Conservation (phyloP, 1,140 invertebrate genomes). For the Protaetia brevitarsis region DNA sequence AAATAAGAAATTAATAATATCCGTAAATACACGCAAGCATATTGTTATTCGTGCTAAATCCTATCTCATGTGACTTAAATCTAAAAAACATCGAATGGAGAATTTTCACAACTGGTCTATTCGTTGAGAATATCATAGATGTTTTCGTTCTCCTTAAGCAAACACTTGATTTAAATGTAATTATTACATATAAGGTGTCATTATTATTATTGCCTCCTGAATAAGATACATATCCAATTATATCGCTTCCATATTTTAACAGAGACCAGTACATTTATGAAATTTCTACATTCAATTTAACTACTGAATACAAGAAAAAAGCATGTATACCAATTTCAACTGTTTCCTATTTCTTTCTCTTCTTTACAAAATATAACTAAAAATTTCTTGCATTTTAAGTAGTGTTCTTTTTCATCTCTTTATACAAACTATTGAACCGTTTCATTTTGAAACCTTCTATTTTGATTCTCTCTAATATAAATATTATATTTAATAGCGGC, state of each 20-base stretch:
- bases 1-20: conserved; percentile 7
- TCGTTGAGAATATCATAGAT: too few species aligned
- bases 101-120: background rate
- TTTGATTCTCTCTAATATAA: conserved; percentile 23
- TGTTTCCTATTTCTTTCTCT: conserved; percentile 3
- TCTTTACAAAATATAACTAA: conserved; percentile 31
- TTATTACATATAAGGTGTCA: too few species aligned
- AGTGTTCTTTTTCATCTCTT: conserved; percentile 26
- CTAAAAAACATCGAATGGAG: background rate
- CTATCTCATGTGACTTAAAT: background rate
- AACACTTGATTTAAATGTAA: too few species aligned
- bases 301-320: conserved; percentile 31
- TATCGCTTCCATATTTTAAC: background rate
- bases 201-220: background rate
- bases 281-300: conserved; percentile 17
- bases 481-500: conserved; percentile 19
- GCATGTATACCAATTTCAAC: conserved; percentile 33
- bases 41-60: background rate
- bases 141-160: too few species aligned
- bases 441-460: conserved; percentile 31
- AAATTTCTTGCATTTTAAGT: conserved; percentile 29
- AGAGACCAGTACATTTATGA: conserved; percentile 20
- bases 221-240: background rate
- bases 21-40: background rate
- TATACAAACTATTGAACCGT: conserved; percentile 30